Evolutionary conservation across 2,113 vertebrate species (phyloP), one percentile per base, ranked within the genome.

Genomic region (Hemibagrus wyckioides): DNA sequence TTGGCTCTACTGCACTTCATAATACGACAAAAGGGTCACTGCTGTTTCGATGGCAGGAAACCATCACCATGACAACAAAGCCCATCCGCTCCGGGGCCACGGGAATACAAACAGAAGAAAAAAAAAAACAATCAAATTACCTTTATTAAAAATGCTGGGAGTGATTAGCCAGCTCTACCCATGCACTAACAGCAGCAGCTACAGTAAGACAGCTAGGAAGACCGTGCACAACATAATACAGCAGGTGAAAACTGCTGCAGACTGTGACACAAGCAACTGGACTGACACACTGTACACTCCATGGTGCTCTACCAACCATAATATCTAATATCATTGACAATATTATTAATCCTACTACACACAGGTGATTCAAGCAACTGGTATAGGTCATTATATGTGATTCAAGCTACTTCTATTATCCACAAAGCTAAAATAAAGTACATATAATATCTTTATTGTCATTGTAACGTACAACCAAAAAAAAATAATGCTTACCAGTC

Each of bases 51-150:
- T 80, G 79, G 80, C 84, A 59, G 89, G 82, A 89, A 61, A 73
- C 86, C 19, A 92, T 94, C 92, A 65, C 94, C 93, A 94, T 94
- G 93, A 93, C 94, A 92, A 94, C 94, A 4, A 88, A 87, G 89
- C 85, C 76, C 87, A 85, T 90, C 86, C 88, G 10, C 56, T 36
- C 86, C 41, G 88, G 90, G 77, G 67, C 76, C 15, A 39, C 73
- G 65, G 90, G 91, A 73, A 80, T 84, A 87, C n/a, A 75, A 83
- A 91, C 88, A 80, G 48, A 52, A 65, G 69, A 33, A 71, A 88
- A 92, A 93, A 36, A 71, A 88, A 92, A 93, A 91, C 87, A 92
- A 93, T 92, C 65, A 89, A 88, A 93, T 94, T 89, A 93, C 87
- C 91, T 93, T 94, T 91, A 90, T 93, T 92, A 91, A 90, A 91